Base-by-base conservation (phyloP, 2,797 vertebrate genomes). In the Pseudomugil gertrudae region DNA sequence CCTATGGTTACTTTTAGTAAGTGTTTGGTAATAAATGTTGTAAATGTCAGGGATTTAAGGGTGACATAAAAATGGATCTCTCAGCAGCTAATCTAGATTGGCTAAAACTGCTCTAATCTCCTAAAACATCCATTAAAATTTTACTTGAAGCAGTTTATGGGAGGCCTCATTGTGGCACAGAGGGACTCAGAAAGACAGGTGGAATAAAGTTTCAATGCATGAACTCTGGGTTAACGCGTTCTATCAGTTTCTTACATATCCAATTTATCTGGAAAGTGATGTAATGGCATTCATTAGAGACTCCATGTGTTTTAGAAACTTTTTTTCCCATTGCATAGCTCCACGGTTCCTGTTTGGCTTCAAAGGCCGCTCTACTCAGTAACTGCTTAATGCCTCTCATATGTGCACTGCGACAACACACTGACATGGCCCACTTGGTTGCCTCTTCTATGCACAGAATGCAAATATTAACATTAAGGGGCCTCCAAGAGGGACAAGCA, bases 401-500 rank as follows among this genome's bases (percentile, higher is more conserved):
- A 89, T 92, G 92, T 90, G 81, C 61, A 27, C 68, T 57, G 47
- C 64, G 78, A 69, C 60, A 72, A 61, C 79, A 66, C 51, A 67
- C 69, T 75, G 73, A 68, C 74, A 63, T 23, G 66, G 72, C 79
- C 80, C 62, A 40, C 69, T 84, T 19, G 57, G 76, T 73, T 75
- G 86, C 57, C 65, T 84, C 72, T 56, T 84, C 81, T 78, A 87
- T 83, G 72, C 77, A 76, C 84, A 90, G 81, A 90, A 92, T 89
- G 87, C 83, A 90, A 92, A 91, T 90, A 90, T 89, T 88, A 90
- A 78, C 79, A 89, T 87, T 86, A 74, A 78, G 86, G 78, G 89
- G 84, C 81, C 85, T 67, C 55, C 3, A n/a, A 67, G 59, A 80
- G 63, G 63, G 57, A 69, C 9, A 13, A 58, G 65, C 70, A 75